Base-by-base conservation (phyloP, 2,797 vertebrate genomes). In the Myotis vivesi region DNA sequence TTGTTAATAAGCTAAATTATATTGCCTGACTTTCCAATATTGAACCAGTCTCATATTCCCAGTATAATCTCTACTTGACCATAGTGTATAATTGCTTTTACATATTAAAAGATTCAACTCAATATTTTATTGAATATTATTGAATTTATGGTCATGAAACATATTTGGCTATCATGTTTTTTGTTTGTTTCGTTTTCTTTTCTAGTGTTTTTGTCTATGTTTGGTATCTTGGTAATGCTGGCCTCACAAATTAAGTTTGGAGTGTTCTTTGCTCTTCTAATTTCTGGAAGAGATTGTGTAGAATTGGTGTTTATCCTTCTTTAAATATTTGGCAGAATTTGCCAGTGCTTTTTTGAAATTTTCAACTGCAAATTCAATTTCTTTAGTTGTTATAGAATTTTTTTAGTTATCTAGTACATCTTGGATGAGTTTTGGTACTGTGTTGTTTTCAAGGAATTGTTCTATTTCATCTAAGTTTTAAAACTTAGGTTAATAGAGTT, bases 281-380 rank as follows among this genome's bases (percentile, higher is more conserved):
- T 87, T 76, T 72, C 69, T 92, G 15, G 86, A 89, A 66, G 71
- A 88, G 71, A 86, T 30, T 80, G 28, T 55, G 46, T 41, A 36
- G 75, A 66, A 77, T 16, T 55, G 4, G 69, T 55, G 41, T 15
- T 86, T 76, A 86, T 71, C 91, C 73, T 92, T 75, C 46, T 89
- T 76, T 36, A 89, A 86, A 84, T 92, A 89, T 51, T 94, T 62
- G 55, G 33, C 77, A 77, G 46, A 73, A 53, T 44, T 92, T 92
- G 19, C 59, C 69, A 77, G 16, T 53, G 22, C 25, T 49, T 57
- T 84, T 73, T 87, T 51, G 16, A 69, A 89, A 89, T 8, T 46
- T 88, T 75, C 77, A 85, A 73, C 57, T 76, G 36, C 3, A 92
- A 83, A 89, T 76, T 77, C n/a, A 20, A 69, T 85, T 85, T 71